phyloP scores from a whole-genome alignment of 2,888 invertebrate genomes.

The Chalcis sispes region DNA sequence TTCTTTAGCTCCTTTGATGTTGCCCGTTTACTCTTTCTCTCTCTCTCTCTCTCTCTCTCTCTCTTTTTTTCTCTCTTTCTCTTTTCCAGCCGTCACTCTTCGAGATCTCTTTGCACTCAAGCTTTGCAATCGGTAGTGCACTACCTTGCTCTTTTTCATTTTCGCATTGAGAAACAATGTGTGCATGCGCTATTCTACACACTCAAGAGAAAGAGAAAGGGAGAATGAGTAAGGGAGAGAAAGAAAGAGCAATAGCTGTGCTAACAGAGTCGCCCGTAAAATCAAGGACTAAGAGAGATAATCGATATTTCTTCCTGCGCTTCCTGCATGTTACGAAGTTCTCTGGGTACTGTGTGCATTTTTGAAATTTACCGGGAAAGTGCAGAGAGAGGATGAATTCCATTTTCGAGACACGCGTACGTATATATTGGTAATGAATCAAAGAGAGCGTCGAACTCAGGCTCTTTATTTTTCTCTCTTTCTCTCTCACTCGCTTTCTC shows the following conservation, averaged over 20 bases:
- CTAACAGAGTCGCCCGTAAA: not conserved
- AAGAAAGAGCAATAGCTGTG: not conserved
- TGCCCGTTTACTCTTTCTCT: not conserved
- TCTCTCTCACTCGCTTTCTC: not conserved
- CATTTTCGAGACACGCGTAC: conserved; percentile 1
- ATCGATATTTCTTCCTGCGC: conserved; percentile 25
- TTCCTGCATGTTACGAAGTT: too few relatives aligned
- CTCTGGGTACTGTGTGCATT: not conserved
- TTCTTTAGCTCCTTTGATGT: not conserved
- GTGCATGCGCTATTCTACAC: not conserved
- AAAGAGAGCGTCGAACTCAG: not conserved
- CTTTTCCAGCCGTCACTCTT: not conserved
- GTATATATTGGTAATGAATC: conserved; percentile 19
- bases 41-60: not conserved
- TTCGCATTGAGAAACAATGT: conserved; percentile 15
- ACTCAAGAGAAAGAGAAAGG: too few relatives aligned
- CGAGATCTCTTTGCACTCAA: not conserved
- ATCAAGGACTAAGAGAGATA: conserved; percentile 3
- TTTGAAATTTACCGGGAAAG: conserved; percentile 14
- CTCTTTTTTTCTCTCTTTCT: not conserved
- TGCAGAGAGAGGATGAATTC: conserved; percentile 19
- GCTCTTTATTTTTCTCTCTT: not conserved
- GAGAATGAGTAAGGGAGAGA: not conserved
- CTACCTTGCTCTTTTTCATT: not conserved
- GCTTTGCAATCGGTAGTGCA: not conserved